Conservation (phyloP, 2,113 vertebrate genomes). For the Chamaea fasciata region DNA sequence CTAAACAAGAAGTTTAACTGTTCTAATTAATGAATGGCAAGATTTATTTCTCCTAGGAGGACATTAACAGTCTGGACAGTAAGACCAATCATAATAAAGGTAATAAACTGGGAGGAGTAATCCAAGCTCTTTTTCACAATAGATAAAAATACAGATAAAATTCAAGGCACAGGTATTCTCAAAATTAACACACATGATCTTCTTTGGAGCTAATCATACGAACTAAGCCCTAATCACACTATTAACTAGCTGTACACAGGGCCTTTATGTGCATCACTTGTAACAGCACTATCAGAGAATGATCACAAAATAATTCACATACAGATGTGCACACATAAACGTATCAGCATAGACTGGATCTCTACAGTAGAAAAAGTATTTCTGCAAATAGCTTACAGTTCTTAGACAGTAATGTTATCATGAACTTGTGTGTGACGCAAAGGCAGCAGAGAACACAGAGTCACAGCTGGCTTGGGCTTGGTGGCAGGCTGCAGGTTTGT, state of each 20-base stretch:
- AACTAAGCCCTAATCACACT: conserved; percentile 47
- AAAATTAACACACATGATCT: conserved; percentile 24
- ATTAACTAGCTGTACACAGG: neutral
- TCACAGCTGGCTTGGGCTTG: neutral
- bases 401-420: neutral
- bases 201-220: conserved; percentile 65
- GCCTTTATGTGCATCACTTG: neutral
- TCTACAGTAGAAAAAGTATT: neutral
- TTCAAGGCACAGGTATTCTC: conserved; percentile 52
- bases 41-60: neutral
- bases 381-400: neutral
- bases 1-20: neutral
- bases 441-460: neutral
- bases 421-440: neutral
- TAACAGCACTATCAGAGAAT: conserved; percentile 20
- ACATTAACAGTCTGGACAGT: neutral
- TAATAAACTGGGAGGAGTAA: neutral
- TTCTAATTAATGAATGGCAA: neutral
- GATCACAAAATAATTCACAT: conserved; percentile 28
- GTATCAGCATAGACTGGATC: neutral
- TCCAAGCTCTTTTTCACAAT: neutral
- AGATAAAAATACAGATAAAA: conserved; percentile 12
- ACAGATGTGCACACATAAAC: conserved; percentile 33
- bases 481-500: neutral
- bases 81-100: neutral